Evolutionary conservation across 2,797 vertebrate genomes (phyloP), one percentile per base, ranked within the genome.

Genomic region (Eupleurogrammus muticus): DNA sequence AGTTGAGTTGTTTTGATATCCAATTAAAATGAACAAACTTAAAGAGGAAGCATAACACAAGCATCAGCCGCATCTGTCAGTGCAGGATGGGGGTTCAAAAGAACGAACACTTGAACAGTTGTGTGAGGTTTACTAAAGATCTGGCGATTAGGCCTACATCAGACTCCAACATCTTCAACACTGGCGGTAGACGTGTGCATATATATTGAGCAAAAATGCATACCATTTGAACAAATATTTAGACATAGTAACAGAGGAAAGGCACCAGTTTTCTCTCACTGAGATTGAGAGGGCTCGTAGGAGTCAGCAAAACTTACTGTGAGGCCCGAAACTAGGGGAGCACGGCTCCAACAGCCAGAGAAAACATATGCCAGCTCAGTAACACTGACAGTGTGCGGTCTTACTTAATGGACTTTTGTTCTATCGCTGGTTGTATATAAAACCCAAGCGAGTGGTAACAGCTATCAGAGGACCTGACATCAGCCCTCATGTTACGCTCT

Each of bases 351-450:
- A 53, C 65, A 46, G 83, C 86, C 88, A 92, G 85, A 87, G 77
- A 87, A 92, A 90, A 90, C 83, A 90, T 75, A 89, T 71, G 70
- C 75, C 76, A 84, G 83, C 79, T 66, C 70, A 61, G 36, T 19
- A 70, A 57, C 75, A 53, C 64, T 80, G 79, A 92, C 84, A 89
- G 85, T 53, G 76, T 85, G 86, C 73, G 83, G 83, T 87, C 82
- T 65, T 47, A 75, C 77, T 84, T 89, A 88, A 89, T 86, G 84
- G 83, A 88, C 83, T 50, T 88, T 89, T 88, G 85, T 82, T 78
- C 74, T 79, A 66, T 85, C 71, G 52, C 74, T 75, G 73, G 71
- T 78, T 84, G 77, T 79, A 73, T 77, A 86, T 89, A 86, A 91
- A 90, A 79, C 68, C 80, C 20, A 34, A 76, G 23, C 10, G 38